Evolutionary conservation across 2,888 invertebrate genomes (phyloP), one percentile per base, ranked within the genome.

Genomic region (Rugalucina vietnamica): DNA sequence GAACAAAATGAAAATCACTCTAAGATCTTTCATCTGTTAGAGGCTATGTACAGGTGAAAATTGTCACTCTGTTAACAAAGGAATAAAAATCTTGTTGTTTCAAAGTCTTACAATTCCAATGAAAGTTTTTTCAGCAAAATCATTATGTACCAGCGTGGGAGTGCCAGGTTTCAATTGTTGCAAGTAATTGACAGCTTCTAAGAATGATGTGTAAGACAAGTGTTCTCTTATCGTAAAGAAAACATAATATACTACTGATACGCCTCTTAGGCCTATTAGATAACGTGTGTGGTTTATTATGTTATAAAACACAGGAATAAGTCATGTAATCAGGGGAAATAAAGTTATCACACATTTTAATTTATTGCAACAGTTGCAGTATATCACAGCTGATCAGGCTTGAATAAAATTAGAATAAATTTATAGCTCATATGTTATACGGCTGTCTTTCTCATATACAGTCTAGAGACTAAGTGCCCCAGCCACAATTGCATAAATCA

Each of bases 181-280:
- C 32, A 65, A 65, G 65, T 65, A 65, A 65, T 65, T 65, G 65
- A 18, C 65, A 34, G 5, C 1, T 65, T 34, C 21, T 65, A 65
- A 65, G 29, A 65, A 65, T 72, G 72, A 72, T 72, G 18, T 37
- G 72, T 72, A 8, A 77, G 37, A 50, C 85, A 85, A 82, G 78
- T 82, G 82, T 82, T 85, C 69, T 0, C 69, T 81, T 84, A 84
- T 79, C 84, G 21, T 24, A 37, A 39, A 43, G 29, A 72, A 72
- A 72, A 24, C 72, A 72, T 49, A 72, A 72, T 39, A 29, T 72
- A 72, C 39, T 72, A 36, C 43, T 72, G 72, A 72, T 72, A 72
- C 39, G 72, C 49, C 39, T 72, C 43, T 39, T 29, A 43, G 43
- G 24, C 14, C 49, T 49, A 72, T 72, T 72, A 72, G 39, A 36